phyloP scores from a whole-genome alignment of 2,888 invertebrate genomes.

The Aradus depressus region DNA sequence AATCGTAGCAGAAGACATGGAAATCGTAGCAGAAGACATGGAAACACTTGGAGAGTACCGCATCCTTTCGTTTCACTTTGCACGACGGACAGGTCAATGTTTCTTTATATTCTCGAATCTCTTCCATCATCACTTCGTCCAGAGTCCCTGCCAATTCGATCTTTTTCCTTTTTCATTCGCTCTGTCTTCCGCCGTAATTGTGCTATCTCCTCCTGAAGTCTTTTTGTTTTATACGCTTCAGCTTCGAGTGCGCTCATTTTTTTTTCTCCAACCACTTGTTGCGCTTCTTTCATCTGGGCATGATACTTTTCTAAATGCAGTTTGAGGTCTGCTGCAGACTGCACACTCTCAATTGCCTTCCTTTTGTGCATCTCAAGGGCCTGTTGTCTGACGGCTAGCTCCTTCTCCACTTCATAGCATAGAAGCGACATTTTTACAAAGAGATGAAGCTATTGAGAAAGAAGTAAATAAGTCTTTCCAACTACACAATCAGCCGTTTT shows the following conservation, averaged over 20 bases:
- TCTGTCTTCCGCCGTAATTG: conserved; percentile 86
- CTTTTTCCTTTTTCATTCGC: conserved; percentile 96
- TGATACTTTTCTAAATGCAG: conserved; percentile 80
- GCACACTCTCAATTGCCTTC: conserved; percentile 94
- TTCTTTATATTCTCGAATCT: conserved; percentile 95
- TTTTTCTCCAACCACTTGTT: conserved; percentile 92
- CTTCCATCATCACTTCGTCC: conserved; percentile 95
- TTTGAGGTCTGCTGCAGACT: conserved; percentile 92
- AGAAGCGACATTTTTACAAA: too few relatives aligned
- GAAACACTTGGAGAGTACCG: conserved; percentile 97
- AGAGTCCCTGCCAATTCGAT: conserved; percentile 90
- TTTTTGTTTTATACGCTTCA: conserved; percentile 90
- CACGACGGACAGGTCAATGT: conserved; percentile 96
- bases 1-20: too few relatives aligned
- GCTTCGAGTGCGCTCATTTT: conserved; percentile 93
- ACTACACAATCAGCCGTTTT: too few relatives aligned
- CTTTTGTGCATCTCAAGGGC: conserved; percentile 97
- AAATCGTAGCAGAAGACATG: too few relatives aligned
- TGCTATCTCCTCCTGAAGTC: conserved; percentile 87
- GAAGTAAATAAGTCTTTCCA: too few relatives aligned
- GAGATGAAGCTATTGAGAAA: too few relatives aligned
- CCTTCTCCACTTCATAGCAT: conserved; percentile 96
- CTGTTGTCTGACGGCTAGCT: conserved; percentile 81
- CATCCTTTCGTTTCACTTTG: conserved; percentile 96
- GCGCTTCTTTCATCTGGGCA: conserved; percentile 95